These are phyloP conservation scores for Leptinotarsa undecemlineata DNA, from an alignment of 1,140 invertebrate genomes.

Conservation along the genomic window DNA sequence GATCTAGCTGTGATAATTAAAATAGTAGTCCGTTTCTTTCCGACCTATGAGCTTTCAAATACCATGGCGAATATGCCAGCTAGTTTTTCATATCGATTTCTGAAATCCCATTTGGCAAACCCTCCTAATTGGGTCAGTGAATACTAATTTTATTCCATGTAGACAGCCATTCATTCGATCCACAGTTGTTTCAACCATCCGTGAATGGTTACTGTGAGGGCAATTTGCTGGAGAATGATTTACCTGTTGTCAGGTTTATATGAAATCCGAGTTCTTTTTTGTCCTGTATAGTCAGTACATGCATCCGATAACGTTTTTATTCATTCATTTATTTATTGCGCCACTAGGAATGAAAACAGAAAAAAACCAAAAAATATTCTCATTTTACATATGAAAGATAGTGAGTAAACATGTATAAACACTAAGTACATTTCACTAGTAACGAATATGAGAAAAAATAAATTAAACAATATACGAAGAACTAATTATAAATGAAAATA, in stretches of 20 bases:
- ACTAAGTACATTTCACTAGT: too few relatives aligned
- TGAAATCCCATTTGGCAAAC: constrained; percentile 13
- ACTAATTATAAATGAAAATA: too few relatives aligned
- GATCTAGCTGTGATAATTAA: background rate
- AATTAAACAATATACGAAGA: too few relatives aligned
- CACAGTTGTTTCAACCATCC: background rate
- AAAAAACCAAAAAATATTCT: too few relatives aligned
- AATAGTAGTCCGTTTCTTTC: background rate
- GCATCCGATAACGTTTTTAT: too few relatives aligned
- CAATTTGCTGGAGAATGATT: background rate
- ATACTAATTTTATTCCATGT: constrained; percentile 13
- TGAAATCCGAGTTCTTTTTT: background rate
- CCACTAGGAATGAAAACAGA: too few relatives aligned
- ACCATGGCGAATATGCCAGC: background rate
- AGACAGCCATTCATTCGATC: background rate
- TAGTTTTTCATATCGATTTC: constrained; percentile 8
- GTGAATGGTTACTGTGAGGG: background rate
- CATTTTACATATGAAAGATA: too few relatives aligned
- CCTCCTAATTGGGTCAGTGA: constrained; percentile 11
- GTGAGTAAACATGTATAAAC: too few relatives aligned
- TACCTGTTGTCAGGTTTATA: background rate
- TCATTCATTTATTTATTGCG: too few relatives aligned
- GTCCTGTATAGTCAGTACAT: too few relatives aligned
- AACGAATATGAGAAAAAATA: too few relatives aligned
- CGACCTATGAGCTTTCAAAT: background rate